phyloP scores from a whole-genome alignment of 2,797 vertebrate species.

The Pyrocephalus nanus region DNA sequence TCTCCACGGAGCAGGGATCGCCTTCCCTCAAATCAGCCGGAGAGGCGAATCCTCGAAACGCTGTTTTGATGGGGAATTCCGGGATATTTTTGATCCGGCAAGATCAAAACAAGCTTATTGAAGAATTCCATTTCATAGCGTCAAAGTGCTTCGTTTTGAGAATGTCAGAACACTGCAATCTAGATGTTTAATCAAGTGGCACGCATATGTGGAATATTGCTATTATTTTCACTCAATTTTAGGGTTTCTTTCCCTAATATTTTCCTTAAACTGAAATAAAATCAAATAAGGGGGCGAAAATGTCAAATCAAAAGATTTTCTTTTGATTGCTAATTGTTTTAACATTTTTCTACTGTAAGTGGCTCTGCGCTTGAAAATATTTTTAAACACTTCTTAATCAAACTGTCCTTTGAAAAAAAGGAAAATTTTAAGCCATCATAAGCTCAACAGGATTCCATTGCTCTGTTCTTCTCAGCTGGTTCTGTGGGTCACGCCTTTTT shows the following conservation, averaged over 20 bases:
- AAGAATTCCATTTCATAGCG: slow-evolving; percentile 37
- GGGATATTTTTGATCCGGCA: slow-evolving; percentile 26
- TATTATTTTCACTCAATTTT: background rate
- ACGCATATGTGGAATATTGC: background rate
- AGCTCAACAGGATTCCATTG: background rate
- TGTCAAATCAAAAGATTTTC: slow-evolving; percentile 42
- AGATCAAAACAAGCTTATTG: slow-evolving; percentile 48
- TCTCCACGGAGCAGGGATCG: background rate
- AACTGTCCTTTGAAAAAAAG: background rate
- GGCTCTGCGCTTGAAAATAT: background rate
- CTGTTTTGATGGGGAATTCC: background rate
- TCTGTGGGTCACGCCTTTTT: background rate
- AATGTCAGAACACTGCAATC: slow-evolving; percentile 10
- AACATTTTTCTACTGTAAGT: background rate
- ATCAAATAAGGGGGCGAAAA: slow-evolving; percentile 21
- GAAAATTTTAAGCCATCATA: background rate
- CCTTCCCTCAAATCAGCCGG: background rate
- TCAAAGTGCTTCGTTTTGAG: slow-evolving; percentile 16
- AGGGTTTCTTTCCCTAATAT: background rate
- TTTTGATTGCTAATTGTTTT: slow-evolving; percentile 55
- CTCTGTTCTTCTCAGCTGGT: background rate
- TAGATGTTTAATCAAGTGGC: slow-evolving; percentile 51
- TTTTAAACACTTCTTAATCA: slow-evolving; percentile 31
- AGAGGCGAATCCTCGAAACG: background rate
- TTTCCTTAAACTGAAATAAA: slow-evolving; percentile 26